Percentiles rank a stretch among this genome's conserved stretches.
Conservation (phyloP, 2,797 vertebrate genomes). For the Crocodylus rhombifer region DNA sequence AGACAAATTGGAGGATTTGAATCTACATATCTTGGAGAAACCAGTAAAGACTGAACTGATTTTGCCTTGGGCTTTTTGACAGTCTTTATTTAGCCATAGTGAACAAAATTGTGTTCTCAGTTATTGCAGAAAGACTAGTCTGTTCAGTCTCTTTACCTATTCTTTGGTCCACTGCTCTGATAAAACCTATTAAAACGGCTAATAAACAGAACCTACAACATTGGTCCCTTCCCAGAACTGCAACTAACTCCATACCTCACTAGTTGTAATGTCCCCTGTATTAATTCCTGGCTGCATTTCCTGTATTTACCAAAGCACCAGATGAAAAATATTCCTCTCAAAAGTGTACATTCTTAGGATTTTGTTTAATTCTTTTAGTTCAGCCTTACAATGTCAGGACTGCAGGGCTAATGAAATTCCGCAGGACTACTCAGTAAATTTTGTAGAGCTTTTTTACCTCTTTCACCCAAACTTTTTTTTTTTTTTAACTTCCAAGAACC, state of each 20-base stretch:
- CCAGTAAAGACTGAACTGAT: too few species aligned
- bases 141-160: constrained; percentile 53
- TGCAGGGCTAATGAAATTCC: background rate
- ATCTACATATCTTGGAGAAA: too few species aligned
- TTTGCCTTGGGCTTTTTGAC: too few species aligned
- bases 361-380: background rate
- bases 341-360: background rate
- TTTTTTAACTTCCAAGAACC: background rate
- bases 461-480: background rate
- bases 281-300: constrained; percentile 35
- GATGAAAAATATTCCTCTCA: background rate
- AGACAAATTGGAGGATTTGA: too few species aligned
- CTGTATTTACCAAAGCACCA: constrained; percentile 28
- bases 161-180: constrained; percentile 32
- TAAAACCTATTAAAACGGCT: constrained; percentile 22
- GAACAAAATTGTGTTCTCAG: constrained; percentile 8
- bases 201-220: constrained; percentile 53
- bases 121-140: constrained; percentile 15
- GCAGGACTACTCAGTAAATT: background rate
- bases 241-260: constrained; percentile 62
- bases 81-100: background rate
- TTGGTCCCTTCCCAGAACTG: constrained; percentile 26
- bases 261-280: constrained; percentile 1
- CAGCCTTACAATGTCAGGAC: background rate
- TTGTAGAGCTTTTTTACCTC: background rate